phyloP scores from a whole-genome alignment of 2,113 vertebrate species.

The Pachycephala philippinensis region DNA sequence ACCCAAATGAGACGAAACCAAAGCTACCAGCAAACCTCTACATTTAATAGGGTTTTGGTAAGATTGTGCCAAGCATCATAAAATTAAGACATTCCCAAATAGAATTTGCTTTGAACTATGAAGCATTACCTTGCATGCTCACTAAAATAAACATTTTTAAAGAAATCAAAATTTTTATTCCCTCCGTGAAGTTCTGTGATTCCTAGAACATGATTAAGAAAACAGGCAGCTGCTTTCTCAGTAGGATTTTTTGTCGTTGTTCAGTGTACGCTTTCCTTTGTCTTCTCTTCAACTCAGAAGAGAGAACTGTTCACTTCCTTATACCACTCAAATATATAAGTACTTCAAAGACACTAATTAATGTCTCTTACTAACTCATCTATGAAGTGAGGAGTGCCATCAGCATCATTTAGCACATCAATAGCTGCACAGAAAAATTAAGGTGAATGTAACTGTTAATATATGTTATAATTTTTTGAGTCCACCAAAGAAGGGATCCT shows the following conservation, averaged over 20 bases:
- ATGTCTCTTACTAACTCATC: not conserved
- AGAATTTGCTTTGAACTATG: not conserved
- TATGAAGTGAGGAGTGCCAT: not conserved
- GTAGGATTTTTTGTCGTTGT: not conserved
- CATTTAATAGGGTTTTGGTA: not conserved
- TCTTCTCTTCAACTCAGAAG: not conserved
- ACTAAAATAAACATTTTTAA: not conserved
- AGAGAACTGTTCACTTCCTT: not conserved
- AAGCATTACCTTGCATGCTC: not conserved
- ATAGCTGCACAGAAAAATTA: not conserved
- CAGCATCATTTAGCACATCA: not conserved
- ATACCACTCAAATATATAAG: not conserved
- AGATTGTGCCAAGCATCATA: not conserved
- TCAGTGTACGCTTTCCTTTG: not conserved
- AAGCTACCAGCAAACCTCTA: not conserved
- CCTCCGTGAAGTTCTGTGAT: not conserved
- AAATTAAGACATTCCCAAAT: not conserved
- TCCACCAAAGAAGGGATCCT: not conserved
- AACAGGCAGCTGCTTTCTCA: not conserved
- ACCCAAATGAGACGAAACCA: not conserved
- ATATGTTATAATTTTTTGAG: not conserved
- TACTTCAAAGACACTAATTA: not conserved
- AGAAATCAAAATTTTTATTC: not conserved
- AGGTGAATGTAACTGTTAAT: not conserved
- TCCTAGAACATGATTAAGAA: not conserved